Base-by-base conservation (phyloP, 2,888 invertebrate species). In the Athalia cordata region DNA sequence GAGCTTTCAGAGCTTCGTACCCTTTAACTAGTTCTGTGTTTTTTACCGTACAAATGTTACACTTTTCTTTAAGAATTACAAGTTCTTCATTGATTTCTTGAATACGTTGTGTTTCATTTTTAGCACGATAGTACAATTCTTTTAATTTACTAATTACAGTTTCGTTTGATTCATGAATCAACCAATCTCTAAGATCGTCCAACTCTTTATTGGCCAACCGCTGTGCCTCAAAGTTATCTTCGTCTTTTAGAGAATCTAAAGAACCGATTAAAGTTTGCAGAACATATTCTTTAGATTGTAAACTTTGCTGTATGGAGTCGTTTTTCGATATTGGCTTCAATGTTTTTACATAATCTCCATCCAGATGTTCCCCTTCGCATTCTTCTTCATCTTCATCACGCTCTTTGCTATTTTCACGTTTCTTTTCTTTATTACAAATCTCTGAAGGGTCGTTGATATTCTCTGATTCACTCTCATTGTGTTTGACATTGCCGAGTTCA, bases 41-140 rank as follows among this genome's bases (percentile, higher is more conserved):
- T 85, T 95, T 95, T 47, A 92, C 93, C 84, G 92, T 91, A 79
- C 93, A 93, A 83, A 92, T 92, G 79, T 94, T 94, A 91, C 94
- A 96, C 83, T 94, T 92, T 88, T 95, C 94, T 87, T 95, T 95
- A 81, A 96, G 92, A 70, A 93, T 91, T 78, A 94, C 93, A 84
- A 96, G 90, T 89, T 96, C 95, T 88, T 95, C 95, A 87, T 95
- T 94, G 45, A 95, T 91, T 85, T 93, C 93, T 85, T 92, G 92
- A 85, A 94, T 89, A 86, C 93, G 91, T 49, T 94, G 93, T 85
- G 91, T 91, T 82, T 91, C 91, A 49, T 87, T 88, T 81, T 87
- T 86, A 47, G 86, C 81, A 70, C 86, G 84, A 80, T 87, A 87
- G 79, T 87, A 88, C 6, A 87, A 79, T 59, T 86, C 84, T 72